Conservation (phyloP, 2,113 vertebrate species). For the Phylloscopus trochiloides region DNA sequence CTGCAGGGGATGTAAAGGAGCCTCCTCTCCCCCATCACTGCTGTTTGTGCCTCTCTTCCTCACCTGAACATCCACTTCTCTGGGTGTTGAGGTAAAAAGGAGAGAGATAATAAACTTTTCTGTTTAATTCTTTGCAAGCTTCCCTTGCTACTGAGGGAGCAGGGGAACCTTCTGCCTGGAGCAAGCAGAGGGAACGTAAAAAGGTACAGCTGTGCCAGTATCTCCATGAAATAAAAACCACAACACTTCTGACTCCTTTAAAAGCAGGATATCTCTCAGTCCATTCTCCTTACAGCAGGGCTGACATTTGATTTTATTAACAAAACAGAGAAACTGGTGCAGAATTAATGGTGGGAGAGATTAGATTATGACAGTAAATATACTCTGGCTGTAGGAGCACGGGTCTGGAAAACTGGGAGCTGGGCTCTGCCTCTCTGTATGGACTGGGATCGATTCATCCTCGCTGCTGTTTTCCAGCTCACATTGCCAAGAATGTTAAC, state of each 20-base stretch:
- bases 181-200: background rate
- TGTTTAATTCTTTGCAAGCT: background rate
- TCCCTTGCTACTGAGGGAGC: background rate
- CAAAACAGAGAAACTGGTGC: background rate
- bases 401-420: background rate
- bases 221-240: background rate
- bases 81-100: background rate
- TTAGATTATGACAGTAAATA: background rate
- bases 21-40: background rate
- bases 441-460: background rate
- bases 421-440: background rate
- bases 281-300: background rate
- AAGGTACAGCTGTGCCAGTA: background rate
- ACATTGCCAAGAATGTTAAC: background rate
- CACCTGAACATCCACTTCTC: background rate
- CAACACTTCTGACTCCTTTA: background rate
- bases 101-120: background rate
- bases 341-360: background rate
- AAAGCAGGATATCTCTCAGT: background rate
- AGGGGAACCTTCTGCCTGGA: background rate
- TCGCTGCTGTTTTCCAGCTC: background rate
- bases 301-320: constrained; percentile 23
- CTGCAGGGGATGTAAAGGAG: background rate
- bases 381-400: background rate
- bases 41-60: background rate